Percentiles rank a stretch among this genome's conserved stretches.
Conservation (phyloP, 2,797 vertebrate species). For the Anolis apletophallus region DNA sequence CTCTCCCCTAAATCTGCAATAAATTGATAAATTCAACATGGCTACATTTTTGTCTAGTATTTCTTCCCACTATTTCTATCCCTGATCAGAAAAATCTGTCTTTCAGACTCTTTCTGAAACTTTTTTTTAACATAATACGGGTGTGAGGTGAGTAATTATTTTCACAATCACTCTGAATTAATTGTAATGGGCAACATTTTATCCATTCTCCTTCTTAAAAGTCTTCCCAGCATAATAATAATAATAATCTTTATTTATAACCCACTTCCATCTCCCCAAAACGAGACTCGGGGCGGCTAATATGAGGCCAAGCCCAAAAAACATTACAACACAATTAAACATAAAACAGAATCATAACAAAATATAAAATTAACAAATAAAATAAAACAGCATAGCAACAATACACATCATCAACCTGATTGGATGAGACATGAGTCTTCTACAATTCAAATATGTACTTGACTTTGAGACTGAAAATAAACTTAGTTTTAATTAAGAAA, state of each 20-base stretch:
- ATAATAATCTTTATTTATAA: too few relatives aligned
- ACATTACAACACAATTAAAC: too few relatives aligned
- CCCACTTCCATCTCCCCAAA: too few relatives aligned
- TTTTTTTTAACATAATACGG: background rate
- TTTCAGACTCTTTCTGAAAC: background rate
- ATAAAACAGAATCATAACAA: too few relatives aligned
- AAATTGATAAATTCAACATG: background rate
- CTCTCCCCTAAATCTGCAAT: background rate
- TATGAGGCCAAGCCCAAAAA: too few relatives aligned
- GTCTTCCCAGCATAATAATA: slow-evolving; percentile 1
- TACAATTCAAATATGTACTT: background rate
- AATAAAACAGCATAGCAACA: too few relatives aligned
- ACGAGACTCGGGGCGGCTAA: too few relatives aligned
- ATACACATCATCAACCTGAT: slow-evolving; percentile 24
- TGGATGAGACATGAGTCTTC: slow-evolving; percentile 18
- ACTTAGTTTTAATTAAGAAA: slow-evolving; percentile 23
- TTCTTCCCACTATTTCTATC: background rate
- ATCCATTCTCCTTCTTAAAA: slow-evolving; percentile 21
- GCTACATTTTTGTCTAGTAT: background rate
- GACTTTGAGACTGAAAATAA: slow-evolving; percentile 2
- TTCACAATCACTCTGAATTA: slow-evolving; percentile 12
- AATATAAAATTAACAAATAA: too few relatives aligned
- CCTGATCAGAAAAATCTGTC: background rate
- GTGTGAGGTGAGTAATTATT: background rate
- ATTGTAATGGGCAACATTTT: slow-evolving; percentile 8